phyloP scores from a whole-genome alignment of 1,140 invertebrate species.

The Phortica variegata region DNA sequence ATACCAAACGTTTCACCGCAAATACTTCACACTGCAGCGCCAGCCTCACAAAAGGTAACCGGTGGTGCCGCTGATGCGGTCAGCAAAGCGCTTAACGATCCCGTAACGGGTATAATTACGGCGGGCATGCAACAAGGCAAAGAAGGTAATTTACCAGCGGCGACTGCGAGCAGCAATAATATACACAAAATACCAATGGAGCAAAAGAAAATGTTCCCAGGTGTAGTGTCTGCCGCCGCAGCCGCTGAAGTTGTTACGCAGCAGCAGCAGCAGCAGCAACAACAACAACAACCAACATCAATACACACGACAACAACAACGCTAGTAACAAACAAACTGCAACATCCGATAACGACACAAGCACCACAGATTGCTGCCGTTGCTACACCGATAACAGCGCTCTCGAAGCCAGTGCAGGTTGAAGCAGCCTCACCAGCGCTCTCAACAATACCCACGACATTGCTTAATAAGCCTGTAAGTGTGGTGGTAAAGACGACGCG shows the following conservation, averaged over 20 bases:
- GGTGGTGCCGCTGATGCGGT: conserved; percentile 48
- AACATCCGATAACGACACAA: background rate
- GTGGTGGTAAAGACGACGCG: conserved; percentile 39
- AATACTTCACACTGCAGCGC: conserved; percentile 45
- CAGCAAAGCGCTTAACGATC: conserved; percentile 65
- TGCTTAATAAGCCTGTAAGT: conserved; percentile 44
- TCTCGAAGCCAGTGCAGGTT: conserved; percentile 33
- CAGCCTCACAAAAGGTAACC: conserved; percentile 46
- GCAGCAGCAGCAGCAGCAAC: conserved; percentile 23
- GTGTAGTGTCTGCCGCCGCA: conserved; percentile 10
- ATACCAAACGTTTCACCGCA: conserved; percentile 30
- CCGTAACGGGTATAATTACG: conserved; percentile 73
- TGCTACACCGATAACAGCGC: conserved; percentile 30
- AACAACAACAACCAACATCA: conserved; percentile 11
- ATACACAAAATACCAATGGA: conserved; percentile 8
- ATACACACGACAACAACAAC: conserved; percentile 30
- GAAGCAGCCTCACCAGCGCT: conserved; percentile 20
- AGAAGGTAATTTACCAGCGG: conserved; percentile 60
- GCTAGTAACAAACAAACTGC: conserved; percentile 21
- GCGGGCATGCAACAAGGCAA: conserved; percentile 69
- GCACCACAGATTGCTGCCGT: conserved; percentile 5
- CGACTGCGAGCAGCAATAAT: conserved; percentile 36
- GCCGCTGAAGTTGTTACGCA: conserved; percentile 6
- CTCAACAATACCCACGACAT: conserved; percentile 1
- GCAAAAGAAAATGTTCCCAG: conserved; percentile 8